Conservation (phyloP, 2,113 vertebrate genomes). For the Thunnus maccoyii region DNA sequence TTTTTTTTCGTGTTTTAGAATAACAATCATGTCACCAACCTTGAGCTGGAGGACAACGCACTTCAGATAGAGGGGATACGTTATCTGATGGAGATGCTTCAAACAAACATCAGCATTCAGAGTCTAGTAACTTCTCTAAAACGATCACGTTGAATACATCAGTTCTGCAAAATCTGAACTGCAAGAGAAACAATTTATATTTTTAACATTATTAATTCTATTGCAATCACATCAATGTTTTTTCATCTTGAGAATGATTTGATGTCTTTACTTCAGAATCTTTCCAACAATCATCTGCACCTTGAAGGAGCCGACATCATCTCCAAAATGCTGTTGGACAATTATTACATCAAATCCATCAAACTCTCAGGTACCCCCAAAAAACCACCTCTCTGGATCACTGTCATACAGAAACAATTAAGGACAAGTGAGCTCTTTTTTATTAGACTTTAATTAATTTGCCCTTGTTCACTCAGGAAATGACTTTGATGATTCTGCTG, state of each 20-base stretch:
- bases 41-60: conserved; percentile 87
- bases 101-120: conserved; percentile 83
- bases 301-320: conserved; percentile 76
- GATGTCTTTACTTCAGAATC: conserved; percentile 79
- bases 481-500: conserved; percentile 79
- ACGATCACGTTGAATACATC: background rate
- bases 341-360: conserved; percentile 75
- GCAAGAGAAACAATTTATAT: too few relatives aligned
- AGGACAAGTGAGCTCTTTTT: background rate
- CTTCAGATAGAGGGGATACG: conserved; percentile 80
- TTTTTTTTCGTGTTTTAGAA: conserved; percentile 69
- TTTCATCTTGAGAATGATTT: background rate
- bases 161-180: background rate
- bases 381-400: background rate
- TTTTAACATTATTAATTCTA: too few relatives aligned
- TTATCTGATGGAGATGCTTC: conserved; percentile 84
- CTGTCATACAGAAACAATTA: background rate
- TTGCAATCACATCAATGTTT: background rate
- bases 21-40: conserved; percentile 72
- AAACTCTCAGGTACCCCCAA: conserved; percentile 80
- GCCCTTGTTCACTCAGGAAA: conserved; percentile 74
- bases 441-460: background rate
- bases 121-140: conserved; percentile 67
- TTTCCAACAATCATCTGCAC: conserved; percentile 83
- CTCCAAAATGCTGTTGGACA: conserved; percentile 78